Evolutionary conservation across 2,797 vertebrate genomes (phyloP).

Genomic region (Lophura swinhoii): DNA sequence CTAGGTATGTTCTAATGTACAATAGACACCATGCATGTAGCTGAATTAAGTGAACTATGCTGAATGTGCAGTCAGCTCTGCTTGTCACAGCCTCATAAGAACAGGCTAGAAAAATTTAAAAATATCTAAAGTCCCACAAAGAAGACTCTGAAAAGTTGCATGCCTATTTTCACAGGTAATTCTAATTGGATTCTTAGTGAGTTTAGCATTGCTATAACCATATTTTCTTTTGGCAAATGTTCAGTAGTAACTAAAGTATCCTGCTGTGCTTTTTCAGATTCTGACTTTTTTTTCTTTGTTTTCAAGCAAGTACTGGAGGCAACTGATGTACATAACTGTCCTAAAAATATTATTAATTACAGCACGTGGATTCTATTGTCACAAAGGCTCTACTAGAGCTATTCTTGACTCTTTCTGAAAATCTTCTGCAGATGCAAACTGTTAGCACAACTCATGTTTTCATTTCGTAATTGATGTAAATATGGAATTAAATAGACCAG

Average conservation of each 20-base stretch:
- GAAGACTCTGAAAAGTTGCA: neutral
- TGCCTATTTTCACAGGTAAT: neutral
- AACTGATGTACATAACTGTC: slow-evolving; percentile 48
- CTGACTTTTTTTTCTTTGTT: slow-evolving; percentile 25
- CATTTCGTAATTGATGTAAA: slow-evolving; percentile 33
- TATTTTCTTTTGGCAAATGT: slow-evolving; percentile 16
- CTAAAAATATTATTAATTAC: slow-evolving; percentile 49
- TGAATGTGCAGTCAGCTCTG: neutral
- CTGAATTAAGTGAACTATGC: neutral
- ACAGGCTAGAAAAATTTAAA: neutral
- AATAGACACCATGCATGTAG: neutral
- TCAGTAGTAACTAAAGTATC: slow-evolving; percentile 19
- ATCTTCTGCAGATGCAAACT: slow-evolving; percentile 8
- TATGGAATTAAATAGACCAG: neutral
- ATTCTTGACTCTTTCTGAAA: neutral
- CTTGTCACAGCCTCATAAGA: neutral
- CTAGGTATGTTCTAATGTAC: neutral
- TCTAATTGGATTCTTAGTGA: neutral
- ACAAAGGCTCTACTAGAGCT: neutral
- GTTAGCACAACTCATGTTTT: neutral
- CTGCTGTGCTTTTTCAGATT: slow-evolving; percentile 31
- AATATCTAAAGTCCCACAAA: neutral
- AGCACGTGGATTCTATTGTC: slow-evolving; percentile 8
- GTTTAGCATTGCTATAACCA: neutral
- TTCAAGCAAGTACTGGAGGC: slow-evolving; percentile 39